Percentiles rank a stretch among this genome's conserved stretches.
These are phyloP conservation scores for Etheostoma cragini DNA, from an alignment of 2,113 vertebrate genomes.

Conservation along the genomic window DNA sequence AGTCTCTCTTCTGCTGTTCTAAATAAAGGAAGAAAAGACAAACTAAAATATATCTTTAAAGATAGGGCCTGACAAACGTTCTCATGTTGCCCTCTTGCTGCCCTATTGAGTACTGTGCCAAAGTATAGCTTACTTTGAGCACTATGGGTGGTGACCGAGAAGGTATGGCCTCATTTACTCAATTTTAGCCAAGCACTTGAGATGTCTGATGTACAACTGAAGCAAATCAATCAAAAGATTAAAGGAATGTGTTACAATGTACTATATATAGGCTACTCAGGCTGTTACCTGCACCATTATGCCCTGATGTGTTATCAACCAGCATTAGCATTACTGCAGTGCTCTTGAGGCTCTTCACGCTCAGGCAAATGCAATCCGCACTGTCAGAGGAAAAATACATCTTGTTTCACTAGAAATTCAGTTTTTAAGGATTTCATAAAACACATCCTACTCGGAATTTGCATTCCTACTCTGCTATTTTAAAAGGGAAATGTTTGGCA, in stretches of 20 bases:
- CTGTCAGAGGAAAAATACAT: not conserved
- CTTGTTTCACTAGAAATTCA: not conserved
- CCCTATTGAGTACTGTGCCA: not conserved
- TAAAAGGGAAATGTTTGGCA: not conserved
- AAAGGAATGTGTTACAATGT: not conserved
- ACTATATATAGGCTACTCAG: not conserved
- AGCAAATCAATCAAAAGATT: not conserved
- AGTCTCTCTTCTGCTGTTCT: too few species aligned
- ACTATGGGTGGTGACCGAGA: not conserved
- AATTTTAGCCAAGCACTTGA: not conserved
- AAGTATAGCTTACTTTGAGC: not conserved
- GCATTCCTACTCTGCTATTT: constrained; percentile 1
- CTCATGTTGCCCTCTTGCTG: not conserved
- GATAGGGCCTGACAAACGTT: not conserved
- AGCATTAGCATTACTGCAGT: constrained; percentile 30
- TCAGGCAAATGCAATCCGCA: constrained; percentile 18
- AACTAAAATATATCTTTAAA: not conserved
- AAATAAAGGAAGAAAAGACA: too few species aligned
- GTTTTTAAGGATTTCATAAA: constrained; percentile 9
- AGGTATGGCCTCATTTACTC: not conserved
- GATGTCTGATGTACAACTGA: not conserved
- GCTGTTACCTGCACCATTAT: constrained; percentile 18
- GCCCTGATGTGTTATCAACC: constrained; percentile 19
- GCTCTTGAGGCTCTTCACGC: constrained; percentile 28
- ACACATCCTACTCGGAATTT: constrained; percentile 4